phyloP scores from a whole-genome alignment of 2,113 vertebrate species.

The Hassar affinis region DNA sequence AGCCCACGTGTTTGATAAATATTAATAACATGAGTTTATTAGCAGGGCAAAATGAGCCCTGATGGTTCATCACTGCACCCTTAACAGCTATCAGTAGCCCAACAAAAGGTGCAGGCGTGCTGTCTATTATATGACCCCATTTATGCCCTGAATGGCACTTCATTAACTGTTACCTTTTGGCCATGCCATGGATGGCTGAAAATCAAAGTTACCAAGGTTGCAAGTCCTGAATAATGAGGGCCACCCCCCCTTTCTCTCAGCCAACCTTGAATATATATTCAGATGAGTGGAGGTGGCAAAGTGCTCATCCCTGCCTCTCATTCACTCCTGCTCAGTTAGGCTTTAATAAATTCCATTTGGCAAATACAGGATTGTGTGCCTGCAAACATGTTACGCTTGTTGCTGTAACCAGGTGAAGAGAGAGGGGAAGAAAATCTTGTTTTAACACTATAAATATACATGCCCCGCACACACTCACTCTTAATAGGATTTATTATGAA shows the following conservation, averaged over 20 bases:
- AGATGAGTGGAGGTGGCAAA: constrained; percentile 88
- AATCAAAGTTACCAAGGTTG: constrained; percentile 96
- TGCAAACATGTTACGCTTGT: constrained; percentile 88
- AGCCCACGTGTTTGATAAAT: constrained; percentile 90
- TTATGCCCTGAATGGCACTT: constrained; percentile 94
- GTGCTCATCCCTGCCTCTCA: constrained; percentile 75
- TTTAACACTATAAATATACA: constrained; percentile 65
- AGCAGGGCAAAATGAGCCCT: constrained; percentile 85
- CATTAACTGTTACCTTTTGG: constrained; percentile 99
- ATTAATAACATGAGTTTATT: constrained; percentile 91
- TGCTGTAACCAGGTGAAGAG: constrained; percentile 66
- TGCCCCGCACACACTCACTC: constrained; percentile 43
- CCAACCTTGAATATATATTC: constrained; percentile 92
- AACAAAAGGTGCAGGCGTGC: constrained; percentile 85
- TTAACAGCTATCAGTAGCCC: constrained; percentile 88
- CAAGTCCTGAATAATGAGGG: constrained; percentile 93
- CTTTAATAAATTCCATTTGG: constrained; percentile 87
- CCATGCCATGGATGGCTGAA: constrained; percentile 94
- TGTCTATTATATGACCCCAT: constrained; percentile 91
- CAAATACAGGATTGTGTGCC: constrained; percentile 81
- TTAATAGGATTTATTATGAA: constrained; percentile 56
- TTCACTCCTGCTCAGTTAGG: constrained; percentile 81
- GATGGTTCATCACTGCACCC: constrained; percentile 85
- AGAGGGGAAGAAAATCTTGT: constrained; percentile 69
- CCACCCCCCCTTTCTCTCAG: constrained; percentile 59